Conservation (phyloP, 1,140 invertebrate species). For the Acyrthosiphon pisum region DNA sequence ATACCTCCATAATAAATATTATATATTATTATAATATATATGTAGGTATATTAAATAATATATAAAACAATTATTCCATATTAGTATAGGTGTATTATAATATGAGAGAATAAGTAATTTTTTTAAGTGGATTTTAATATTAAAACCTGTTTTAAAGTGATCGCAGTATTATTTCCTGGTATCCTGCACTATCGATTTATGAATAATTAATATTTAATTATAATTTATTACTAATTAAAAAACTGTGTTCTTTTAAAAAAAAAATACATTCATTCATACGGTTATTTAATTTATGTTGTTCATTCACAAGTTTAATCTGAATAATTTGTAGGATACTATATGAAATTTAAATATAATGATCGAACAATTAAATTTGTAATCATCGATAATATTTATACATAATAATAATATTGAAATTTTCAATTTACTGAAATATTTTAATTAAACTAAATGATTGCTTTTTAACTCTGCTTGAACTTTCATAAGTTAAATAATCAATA, state of each 20-base stretch:
- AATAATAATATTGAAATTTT: not conserved
- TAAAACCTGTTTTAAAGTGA: conserved; percentile 20
- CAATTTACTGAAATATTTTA: conserved; percentile 18
- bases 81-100: not conserved
- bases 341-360: not conserved
- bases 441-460: conserved; percentile 21
- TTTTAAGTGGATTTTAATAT: conserved; percentile 23
- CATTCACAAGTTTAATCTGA: conserved; percentile 22
- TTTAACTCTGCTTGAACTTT: not conserved
- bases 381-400: not conserved
- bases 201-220: conserved; percentile 44
- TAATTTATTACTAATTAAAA: conserved; percentile 43
- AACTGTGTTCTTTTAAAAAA: not conserved
- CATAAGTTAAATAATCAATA: not conserved
- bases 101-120: not conserved
- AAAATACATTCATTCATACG: not conserved
- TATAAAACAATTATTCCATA: conserved; percentile 27
- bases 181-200: not conserved
- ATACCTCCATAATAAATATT: not conserved
- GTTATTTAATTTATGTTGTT: not conserved
- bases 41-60: not conserved
- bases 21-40: not conserved
- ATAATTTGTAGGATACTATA: not conserved
- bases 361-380: not conserved
- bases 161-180: not conserved